phyloP scores from a whole-genome alignment of 2,113 vertebrate genomes.

The Shinisaurus crocodilurus region DNA sequence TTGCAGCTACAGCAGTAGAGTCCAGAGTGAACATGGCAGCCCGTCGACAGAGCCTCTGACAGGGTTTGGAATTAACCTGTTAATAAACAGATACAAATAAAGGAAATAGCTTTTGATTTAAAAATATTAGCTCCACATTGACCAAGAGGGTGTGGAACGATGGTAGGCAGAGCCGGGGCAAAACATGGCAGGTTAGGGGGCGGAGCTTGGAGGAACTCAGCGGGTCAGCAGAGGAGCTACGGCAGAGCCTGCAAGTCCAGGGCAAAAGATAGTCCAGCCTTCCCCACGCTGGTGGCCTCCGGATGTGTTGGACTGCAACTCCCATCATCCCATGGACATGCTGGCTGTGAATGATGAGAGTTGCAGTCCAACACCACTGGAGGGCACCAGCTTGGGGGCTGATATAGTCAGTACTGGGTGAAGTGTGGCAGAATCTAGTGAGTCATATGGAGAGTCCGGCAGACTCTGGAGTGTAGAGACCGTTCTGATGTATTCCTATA shows the following conservation, averaged over 20 bases:
- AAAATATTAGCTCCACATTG: not conserved
- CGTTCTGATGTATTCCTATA: not conserved
- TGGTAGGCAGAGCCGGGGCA: not conserved
- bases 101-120: not conserved
- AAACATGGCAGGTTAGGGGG: not conserved
- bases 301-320: too few species aligned
- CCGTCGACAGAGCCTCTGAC: too few species aligned
- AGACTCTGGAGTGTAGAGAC: not conserved
- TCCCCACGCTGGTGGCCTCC: too few species aligned
- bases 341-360: too few species aligned
- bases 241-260: too few species aligned
- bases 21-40: too few species aligned
- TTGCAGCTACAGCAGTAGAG: too few species aligned
- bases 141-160: not conserved
- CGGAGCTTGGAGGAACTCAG: not conserved
- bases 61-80: too few species aligned
- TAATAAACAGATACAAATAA: too few species aligned
- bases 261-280: not conserved
- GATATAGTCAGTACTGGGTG: not conserved
- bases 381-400: too few species aligned
- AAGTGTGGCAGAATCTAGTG: not conserved
- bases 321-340: too few species aligned
- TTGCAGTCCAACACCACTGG: too few species aligned
- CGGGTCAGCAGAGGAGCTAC: not conserved
- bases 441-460: not conserved